Conservation (phyloP, 2,888 invertebrate genomes). For the Allolobophora icterica region DNA sequence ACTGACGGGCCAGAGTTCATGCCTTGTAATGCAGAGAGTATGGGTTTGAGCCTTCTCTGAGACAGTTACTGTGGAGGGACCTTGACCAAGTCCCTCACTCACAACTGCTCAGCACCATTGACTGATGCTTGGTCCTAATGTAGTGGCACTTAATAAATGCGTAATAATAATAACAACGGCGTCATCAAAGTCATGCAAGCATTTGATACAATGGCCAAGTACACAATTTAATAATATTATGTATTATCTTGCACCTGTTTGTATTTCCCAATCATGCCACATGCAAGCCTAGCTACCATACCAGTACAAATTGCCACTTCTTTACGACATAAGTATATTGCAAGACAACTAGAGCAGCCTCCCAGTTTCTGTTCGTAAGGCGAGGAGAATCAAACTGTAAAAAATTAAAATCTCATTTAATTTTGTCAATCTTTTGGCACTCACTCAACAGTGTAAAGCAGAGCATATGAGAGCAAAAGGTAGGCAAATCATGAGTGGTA, state of each 20-base stretch:
- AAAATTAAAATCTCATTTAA: not conserved
- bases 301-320: too few relatives aligned
- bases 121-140: too few relatives aligned
- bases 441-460: not conserved
- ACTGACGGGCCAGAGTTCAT: too few relatives aligned
- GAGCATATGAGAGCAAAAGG: not conserved
- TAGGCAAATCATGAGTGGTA: not conserved
- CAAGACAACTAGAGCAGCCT: not conserved
- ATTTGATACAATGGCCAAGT: not conserved
- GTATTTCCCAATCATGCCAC: not conserved
- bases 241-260: not conserved
- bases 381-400: not conserved
- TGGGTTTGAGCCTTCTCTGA: too few relatives aligned
- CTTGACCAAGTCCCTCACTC: too few relatives aligned
- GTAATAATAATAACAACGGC: not conserved
- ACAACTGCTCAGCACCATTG: too few relatives aligned
- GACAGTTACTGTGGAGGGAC: too few relatives aligned
- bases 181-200: not conserved
- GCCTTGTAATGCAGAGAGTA: too few relatives aligned
- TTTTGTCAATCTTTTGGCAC: not conserved
- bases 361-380: not conserved
- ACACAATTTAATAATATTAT: not conserved
- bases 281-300: not conserved
- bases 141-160: too few relatives aligned
- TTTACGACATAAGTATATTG: too few relatives aligned